Percentiles rank a stretch among this genome's conserved stretches.
Conservation (phyloP, 2,113 vertebrate genomes). For the Centrocercus urophasianus region DNA sequence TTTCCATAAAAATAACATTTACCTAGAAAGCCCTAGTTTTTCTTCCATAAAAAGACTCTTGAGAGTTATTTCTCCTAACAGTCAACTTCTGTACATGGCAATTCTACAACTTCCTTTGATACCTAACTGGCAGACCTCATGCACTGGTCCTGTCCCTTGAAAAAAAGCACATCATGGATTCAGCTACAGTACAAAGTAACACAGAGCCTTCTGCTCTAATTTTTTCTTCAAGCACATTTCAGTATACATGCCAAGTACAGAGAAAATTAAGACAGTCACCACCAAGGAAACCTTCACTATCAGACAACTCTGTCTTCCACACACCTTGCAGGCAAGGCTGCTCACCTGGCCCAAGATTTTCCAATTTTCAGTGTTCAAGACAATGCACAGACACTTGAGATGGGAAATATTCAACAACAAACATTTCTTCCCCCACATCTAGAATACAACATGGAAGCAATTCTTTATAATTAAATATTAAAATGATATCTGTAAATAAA, state of each 20-base stretch:
- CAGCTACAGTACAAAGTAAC: neutral
- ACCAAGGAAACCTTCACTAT: neutral
- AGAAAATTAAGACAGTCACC: neutral
- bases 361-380: neutral
- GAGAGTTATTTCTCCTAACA: conserved; percentile 26
- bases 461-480: neutral
- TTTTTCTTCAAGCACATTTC: neutral
- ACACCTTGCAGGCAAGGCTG: neutral
- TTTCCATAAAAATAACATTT: conserved; percentile 50
- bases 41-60: neutral
- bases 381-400: neutral
- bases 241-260: neutral
- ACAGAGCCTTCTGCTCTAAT: neutral
- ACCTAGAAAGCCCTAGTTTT: conserved; percentile 9
- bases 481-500: neutral
- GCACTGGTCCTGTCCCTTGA: neutral
- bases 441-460: neutral
- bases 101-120: neutral
- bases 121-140: neutral
- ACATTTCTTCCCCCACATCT: neutral
- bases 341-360: neutral
- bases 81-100: neutral
- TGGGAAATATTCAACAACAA: neutral
- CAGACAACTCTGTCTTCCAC: neutral
- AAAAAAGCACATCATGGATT: neutral